Evolutionary conservation across 2,888 invertebrate species (phyloP).

Genomic region (Scrobipalpa costella): DNA sequence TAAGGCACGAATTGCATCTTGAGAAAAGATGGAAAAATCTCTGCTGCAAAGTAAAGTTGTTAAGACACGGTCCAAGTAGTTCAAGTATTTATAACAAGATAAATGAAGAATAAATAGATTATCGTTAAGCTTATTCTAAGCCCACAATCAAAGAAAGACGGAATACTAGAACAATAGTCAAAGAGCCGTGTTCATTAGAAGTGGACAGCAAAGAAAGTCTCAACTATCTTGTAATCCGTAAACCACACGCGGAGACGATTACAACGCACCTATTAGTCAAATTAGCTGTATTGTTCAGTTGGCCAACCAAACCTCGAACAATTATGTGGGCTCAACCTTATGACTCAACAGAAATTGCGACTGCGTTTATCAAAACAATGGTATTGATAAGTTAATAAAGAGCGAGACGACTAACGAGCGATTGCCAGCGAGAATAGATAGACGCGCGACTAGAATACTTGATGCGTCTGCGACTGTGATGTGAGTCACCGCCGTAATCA

Average conservation of each 20-base stretch:
- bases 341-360: slow-evolving; percentile 78
- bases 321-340: slow-evolving; percentile 69
- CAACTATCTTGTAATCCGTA: slow-evolving; percentile 72
- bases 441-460: slow-evolving; percentile 65
- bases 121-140: slow-evolving; percentile 29
- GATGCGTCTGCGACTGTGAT: slow-evolving; percentile 41
- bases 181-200: slow-evolving; percentile 68
- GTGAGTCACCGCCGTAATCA: slow-evolving; percentile 58
- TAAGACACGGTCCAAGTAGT: background rate
- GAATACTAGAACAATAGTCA: slow-evolving; percentile 71
- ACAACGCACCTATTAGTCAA: slow-evolving; percentile 81
- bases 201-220: slow-evolving; percentile 55
- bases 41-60: background rate
- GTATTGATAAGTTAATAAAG: slow-evolving; percentile 81
- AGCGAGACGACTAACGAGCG: slow-evolving; percentile 72
- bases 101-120: background rate
- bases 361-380: slow-evolving; percentile 80
- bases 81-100: background rate
- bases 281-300: slow-evolving; percentile 79
- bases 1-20: slow-evolving; percentile 12
- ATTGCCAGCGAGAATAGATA: slow-evolving; percentile 67
- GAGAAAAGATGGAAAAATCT: background rate
- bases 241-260: slow-evolving; percentile 79
- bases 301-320: slow-evolving; percentile 71
- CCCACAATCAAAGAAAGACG: slow-evolving; percentile 36